Conservation (phyloP, 2,113 vertebrate species). For the Phylloscopus trochilus region DNA sequence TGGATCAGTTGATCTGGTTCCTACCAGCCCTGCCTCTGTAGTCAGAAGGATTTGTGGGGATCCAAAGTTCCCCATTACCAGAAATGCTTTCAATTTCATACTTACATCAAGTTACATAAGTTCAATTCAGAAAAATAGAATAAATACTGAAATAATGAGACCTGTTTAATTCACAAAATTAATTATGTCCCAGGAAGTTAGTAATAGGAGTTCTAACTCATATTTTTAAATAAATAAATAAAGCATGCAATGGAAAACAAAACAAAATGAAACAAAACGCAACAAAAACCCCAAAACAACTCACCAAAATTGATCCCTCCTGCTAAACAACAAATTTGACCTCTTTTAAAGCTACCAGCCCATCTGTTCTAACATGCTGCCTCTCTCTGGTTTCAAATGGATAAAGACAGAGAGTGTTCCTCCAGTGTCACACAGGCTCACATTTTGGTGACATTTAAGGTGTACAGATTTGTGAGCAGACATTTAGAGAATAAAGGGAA, state of each 20-base stretch:
- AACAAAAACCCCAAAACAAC: not conserved
- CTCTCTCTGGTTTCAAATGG: not conserved
- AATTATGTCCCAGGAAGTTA: not conserved
- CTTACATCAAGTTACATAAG: not conserved
- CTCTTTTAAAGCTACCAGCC: not conserved
- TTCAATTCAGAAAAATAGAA: not conserved
- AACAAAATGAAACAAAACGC: not conserved
- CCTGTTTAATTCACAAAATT: not conserved
- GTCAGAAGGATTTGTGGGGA: not conserved
- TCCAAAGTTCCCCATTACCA: not conserved
- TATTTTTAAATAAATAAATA: not conserved
- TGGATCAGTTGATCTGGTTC: not conserved
- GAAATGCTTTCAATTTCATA: not conserved
- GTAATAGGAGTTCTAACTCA: not conserved
- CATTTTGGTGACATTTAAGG: not conserved
- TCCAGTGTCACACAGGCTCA: not conserved
- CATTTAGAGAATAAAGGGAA: not conserved
- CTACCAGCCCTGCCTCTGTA: accelerated
- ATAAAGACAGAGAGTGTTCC: not conserved
- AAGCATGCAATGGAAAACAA: not conserved
- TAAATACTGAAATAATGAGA: not conserved
- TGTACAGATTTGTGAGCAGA: not conserved
- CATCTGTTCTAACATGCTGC: not conserved
- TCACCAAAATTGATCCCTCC: not conserved
- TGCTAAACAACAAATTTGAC: not conserved